Conservation (phyloP, 2,888 invertebrate genomes). For the Liodrosophila aerea region DNA sequence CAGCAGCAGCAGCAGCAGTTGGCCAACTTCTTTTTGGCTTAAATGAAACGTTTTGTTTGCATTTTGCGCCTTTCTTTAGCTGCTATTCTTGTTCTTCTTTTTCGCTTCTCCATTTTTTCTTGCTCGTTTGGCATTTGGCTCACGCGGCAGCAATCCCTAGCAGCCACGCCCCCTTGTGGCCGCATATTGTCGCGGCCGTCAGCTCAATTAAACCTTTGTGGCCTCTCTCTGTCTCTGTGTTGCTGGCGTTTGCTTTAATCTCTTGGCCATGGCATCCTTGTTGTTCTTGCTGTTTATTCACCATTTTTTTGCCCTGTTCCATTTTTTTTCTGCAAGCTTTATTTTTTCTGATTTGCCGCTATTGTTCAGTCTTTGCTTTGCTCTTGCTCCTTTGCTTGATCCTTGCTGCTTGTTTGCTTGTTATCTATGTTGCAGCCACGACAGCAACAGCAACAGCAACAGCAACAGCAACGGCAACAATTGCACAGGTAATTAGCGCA, state of each 20-base stretch:
- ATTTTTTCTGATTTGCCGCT: constrained; percentile 25
- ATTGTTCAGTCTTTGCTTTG: constrained; percentile 40
- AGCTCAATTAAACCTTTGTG: constrained; percentile 64
- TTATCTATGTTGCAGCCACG: constrained; percentile 34
- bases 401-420: constrained; percentile 33
- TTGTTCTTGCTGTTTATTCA: constrained; percentile 23
- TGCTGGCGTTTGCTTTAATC: constrained; percentile 54
- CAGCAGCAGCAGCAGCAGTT: constrained; percentile 26
- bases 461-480: constrained; percentile 24
- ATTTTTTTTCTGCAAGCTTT: constrained; percentile 19
- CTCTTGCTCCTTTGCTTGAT: constrained; percentile 29
- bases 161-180: constrained; percentile 9
- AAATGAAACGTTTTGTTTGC: constrained; percentile 55
- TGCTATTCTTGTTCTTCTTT: not conserved
- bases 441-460: constrained; percentile 16
- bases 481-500: constrained; percentile 51
- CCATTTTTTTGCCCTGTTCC: constrained; percentile 12
- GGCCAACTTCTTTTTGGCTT: constrained; percentile 46
- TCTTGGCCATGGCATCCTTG: constrained; percentile 32
- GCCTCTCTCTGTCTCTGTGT: constrained; percentile 23
- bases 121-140: constrained; percentile 49
- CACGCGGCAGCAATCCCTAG: constrained; percentile 51
- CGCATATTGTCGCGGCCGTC: constrained; percentile 24
- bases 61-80: constrained; percentile 34
- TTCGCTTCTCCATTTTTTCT: constrained; percentile 14